phyloP scores from a whole-genome alignment of 2,113 vertebrate species.

The Grallaria varia region DNA sequence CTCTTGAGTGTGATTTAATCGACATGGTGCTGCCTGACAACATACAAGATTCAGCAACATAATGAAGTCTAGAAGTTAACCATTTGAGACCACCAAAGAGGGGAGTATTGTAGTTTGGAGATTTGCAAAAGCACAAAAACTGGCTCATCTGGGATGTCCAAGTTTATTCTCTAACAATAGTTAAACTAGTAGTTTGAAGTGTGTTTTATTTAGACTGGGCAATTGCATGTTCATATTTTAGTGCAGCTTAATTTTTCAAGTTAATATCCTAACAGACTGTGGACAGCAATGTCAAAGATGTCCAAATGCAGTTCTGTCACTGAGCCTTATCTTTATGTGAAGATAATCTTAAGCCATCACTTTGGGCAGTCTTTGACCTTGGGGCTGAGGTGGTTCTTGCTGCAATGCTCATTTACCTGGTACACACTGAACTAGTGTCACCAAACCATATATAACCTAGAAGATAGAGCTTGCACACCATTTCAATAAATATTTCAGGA shows the following conservation, averaged over 20 bases:
- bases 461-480: background rate
- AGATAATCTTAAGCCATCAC: background rate
- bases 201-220: background rate
- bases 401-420: background rate
- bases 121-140: background rate
- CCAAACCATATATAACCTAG: background rate
- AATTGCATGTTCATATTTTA: background rate
- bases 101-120: background rate
- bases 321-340: background rate
- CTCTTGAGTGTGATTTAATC: slow-evolving; percentile 62
- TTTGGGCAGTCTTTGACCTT: background rate
- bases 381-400: background rate
- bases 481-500: background rate
- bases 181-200: background rate
- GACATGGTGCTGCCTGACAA: slow-evolving; percentile 44
- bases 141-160: background rate
- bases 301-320: background rate
- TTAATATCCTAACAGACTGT: background rate
- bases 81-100: background rate
- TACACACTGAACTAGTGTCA: background rate
- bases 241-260: background rate
- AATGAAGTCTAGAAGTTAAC: slow-evolving; percentile 47
- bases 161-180: background rate
- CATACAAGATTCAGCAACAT: slow-evolving; percentile 29
- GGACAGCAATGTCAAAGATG: background rate